These are phyloP conservation scores for Ptychobarbus kaznakovi DNA, from an alignment of 2,797 vertebrate genomes.

Conservation along the genomic window DNA sequence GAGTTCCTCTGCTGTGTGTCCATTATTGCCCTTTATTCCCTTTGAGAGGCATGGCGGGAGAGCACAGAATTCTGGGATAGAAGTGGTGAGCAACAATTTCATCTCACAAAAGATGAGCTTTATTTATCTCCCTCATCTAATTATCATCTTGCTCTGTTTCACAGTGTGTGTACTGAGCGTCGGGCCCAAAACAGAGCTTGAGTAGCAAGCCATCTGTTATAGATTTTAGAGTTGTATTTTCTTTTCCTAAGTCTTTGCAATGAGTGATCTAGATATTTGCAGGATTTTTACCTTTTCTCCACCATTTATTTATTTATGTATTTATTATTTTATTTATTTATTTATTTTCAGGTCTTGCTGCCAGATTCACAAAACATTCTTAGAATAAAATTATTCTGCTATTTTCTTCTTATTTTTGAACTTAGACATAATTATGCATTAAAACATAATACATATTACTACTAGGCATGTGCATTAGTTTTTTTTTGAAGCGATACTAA, in stretches of 20 bases:
- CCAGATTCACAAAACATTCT: background rate
- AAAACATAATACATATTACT: background rate
- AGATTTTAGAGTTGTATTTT: conserved; percentile 1
- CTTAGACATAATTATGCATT: background rate
- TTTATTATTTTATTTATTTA: no score
- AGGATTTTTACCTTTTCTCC: background rate
- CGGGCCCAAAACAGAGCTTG: conserved; percentile 54
- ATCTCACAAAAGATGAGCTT: conserved; percentile 57
- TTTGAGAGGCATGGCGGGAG: conserved; percentile 45
- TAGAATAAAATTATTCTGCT: background rate
- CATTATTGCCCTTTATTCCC: conserved; percentile 45
- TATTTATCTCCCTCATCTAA: conserved; percentile 61
- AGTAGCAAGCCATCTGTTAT: conserved; percentile 53
- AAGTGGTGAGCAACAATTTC: conserved; percentile 49
- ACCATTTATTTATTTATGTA: background rate
- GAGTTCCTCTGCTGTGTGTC: conserved; percentile 47
- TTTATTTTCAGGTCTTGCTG: background rate
- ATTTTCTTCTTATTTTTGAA: background rate
- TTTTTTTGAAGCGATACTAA: background rate
- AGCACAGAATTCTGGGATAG: conserved; percentile 40
- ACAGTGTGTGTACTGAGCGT: conserved; percentile 22
- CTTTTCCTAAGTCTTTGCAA: background rate
- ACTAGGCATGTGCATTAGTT: background rate
- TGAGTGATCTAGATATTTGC: conserved; percentile 12
- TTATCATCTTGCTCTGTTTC: conserved; percentile 53